Percentiles rank a stretch among this genome's conserved stretches.
Conservation (phyloP, 2,797 vertebrate genomes). For the Bufotes viridis region DNA sequence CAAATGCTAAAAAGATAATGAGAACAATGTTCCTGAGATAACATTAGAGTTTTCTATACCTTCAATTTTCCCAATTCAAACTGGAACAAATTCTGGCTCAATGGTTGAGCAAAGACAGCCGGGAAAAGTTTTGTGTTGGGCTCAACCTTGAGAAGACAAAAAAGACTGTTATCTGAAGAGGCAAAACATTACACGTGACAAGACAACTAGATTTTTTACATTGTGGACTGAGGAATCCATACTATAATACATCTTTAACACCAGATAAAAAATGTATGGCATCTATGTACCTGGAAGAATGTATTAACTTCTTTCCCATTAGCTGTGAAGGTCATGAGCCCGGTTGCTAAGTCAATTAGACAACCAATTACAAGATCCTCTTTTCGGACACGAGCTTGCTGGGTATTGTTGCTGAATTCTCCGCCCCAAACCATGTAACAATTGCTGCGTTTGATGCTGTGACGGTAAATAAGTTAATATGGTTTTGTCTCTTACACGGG, state of each 20-base stretch:
- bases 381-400: constrained; percentile 89
- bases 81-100: constrained; percentile 87
- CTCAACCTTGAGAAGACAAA: constrained; percentile 80
- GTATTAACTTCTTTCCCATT: constrained; percentile 95
- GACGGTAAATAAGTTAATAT: neutral
- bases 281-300: constrained; percentile 85
- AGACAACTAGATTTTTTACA: neutral
- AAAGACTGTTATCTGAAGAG: neutral
- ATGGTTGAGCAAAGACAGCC: constrained; percentile 85
- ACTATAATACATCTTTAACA: neutral
- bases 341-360: constrained; percentile 89
- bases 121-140: constrained; percentile 96
- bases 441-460: constrained; percentile 92
- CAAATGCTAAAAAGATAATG: neutral
- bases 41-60: constrained; percentile 69
- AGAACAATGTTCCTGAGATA: neutral
- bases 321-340: constrained; percentile 92
- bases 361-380: constrained; percentile 91
- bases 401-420: constrained; percentile 85
- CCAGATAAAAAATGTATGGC: neutral
- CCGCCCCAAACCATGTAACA: constrained; percentile 98
- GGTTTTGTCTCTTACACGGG: neutral
- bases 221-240: neutral
- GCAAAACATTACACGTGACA: neutral
- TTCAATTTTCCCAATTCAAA: constrained; percentile 93